phyloP scores from a whole-genome alignment of 2,113 vertebrate genomes.

The Rhodinocichla rosea region DNA sequence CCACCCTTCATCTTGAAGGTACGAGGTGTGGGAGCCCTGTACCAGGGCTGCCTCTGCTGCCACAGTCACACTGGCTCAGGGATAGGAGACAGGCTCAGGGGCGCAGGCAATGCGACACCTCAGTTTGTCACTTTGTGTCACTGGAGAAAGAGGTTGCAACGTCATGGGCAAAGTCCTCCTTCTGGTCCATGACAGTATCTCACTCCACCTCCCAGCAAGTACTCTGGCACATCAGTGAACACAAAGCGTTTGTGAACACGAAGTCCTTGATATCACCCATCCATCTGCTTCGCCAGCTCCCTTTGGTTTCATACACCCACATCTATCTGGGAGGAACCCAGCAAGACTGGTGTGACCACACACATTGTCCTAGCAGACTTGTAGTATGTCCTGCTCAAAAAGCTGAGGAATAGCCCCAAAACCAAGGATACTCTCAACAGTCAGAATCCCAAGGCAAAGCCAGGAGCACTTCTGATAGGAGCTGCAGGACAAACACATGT shows the following conservation, averaged over 20 bases:
- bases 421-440: neutral
- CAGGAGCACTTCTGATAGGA: neutral
- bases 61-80: fast-evolving
- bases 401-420: neutral
- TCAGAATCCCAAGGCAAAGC: neutral
- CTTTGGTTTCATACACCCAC: neutral
- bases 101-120: neutral
- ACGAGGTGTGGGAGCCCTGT: fast-evolving
- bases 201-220: neutral
- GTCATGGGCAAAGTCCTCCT: neutral
- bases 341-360: neutral
- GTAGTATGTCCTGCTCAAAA: neutral
- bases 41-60: neutral
- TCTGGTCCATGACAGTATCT: neutral
- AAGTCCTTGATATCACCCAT: neutral
- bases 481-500: neutral
- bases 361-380: neutral
- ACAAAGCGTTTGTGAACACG: neutral
- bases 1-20: neutral
- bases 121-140: neutral
- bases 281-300: neutral
- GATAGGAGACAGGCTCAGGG: neutral
- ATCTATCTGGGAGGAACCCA: neutral
- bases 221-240: neutral
- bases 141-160: neutral